These are phyloP conservation scores for Dendrolimus houi DNA, from an alignment of 2,888 invertebrate genomes.

Conservation along the genomic window DNA sequence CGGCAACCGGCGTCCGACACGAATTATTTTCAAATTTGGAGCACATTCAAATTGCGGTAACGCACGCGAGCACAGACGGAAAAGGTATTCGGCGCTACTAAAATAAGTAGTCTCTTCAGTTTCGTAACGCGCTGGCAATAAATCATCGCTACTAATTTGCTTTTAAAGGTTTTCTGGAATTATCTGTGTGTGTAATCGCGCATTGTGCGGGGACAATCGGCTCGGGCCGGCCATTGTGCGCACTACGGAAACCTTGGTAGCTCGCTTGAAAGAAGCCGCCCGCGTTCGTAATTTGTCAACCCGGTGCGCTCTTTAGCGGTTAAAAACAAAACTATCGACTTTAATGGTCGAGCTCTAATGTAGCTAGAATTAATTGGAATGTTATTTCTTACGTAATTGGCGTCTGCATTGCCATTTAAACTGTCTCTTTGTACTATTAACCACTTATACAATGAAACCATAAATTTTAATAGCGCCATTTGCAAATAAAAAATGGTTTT, in stretches of 20 bases:
- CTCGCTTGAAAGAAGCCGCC: conserved; percentile 48
- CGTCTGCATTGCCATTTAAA: conserved; percentile 30
- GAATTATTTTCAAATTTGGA: conserved; percentile 74
- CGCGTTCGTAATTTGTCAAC: conserved; percentile 58
- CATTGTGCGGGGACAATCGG: conserved; percentile 59
- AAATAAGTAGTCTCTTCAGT: conserved; percentile 33
- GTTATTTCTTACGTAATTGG: conserved; percentile 51
- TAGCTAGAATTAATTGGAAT: conserved; percentile 58
- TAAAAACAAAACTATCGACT: conserved; percentile 46
- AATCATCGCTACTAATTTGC: conserved; percentile 74
- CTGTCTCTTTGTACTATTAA: conserved; percentile 9
- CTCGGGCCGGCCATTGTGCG: conserved; percentile 40
- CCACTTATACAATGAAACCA: background rate
- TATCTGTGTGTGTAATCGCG: conserved; percentile 64
- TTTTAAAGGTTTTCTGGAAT: conserved; percentile 72
- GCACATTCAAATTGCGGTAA: conserved; percentile 69
- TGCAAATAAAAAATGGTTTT: background rate
- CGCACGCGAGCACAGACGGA: conserved; percentile 67
- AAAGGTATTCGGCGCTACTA: conserved; percentile 44
- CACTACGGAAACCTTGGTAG: conserved; percentile 19
- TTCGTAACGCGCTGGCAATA: conserved; percentile 63
- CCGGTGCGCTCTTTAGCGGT: conserved; percentile 26
- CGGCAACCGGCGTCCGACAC: conserved; percentile 25
- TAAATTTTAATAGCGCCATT: background rate
- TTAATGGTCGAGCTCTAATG: conserved; percentile 48